These are phyloP conservation scores for Cuculus canorus DNA, from an alignment of 2,797 vertebrate species.

Conservation along the genomic window DNA sequence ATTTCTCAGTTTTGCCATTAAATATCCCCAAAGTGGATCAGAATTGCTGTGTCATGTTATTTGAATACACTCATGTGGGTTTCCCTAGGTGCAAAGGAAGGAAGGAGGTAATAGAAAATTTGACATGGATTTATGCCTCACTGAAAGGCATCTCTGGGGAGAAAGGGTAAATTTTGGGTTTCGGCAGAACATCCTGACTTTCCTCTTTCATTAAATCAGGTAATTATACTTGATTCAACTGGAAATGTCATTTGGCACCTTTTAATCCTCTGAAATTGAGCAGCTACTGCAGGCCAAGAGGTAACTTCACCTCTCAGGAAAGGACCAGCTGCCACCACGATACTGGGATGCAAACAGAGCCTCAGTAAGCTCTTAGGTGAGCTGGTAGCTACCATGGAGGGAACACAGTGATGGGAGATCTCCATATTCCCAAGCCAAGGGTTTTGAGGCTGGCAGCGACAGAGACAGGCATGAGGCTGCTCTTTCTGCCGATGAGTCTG, in stretches of 20 bases:
- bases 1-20: background rate
- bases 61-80: background rate
- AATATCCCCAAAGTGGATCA: background rate
- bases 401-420: background rate
- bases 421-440: background rate
- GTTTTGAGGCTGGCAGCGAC: background rate
- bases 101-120: background rate
- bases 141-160: background rate
- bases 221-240: background rate
- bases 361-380: accelerated
- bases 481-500: accelerated
- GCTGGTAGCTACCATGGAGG: background rate
- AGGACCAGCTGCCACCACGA: background rate
- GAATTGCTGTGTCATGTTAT: background rate
- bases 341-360: background rate
- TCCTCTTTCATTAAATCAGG: background rate
- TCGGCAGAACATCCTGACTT: background rate
- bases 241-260: background rate
- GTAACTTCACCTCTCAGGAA: background rate
- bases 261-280: background rate
- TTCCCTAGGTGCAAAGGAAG: background rate
- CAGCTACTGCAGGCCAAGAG: background rate
- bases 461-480: background rate
- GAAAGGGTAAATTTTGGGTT: background rate
- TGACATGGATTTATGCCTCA: background rate